Evolutionary conservation across 2,888 invertebrate genomes (phyloP).

Genomic region (Salticus scenicus): DNA sequence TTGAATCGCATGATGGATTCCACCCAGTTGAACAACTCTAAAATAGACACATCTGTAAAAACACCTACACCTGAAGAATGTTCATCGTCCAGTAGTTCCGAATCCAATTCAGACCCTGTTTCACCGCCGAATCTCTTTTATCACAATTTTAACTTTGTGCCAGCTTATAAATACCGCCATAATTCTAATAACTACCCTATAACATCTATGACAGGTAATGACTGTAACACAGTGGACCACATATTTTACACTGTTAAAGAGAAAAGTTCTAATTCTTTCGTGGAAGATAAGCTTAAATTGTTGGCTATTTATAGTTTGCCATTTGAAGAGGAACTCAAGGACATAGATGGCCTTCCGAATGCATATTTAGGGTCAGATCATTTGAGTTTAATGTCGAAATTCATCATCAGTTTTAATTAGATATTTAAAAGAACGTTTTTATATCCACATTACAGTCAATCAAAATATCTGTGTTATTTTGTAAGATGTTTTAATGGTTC

Average conservation of each 20-base stretch:
- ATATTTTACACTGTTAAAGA: slow-evolving; percentile 82
- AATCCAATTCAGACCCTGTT: neutral
- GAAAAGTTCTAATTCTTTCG: slow-evolving; percentile 50
- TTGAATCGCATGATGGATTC: too few relatives aligned
- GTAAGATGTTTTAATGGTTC: too few relatives aligned
- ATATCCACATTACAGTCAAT: too few relatives aligned
- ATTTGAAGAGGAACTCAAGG: slow-evolving; percentile 79
- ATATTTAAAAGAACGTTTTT: too few relatives aligned
- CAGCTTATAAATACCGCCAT: slow-evolving; percentile 81
- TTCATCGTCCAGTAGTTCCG: neutral
- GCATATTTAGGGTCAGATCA: slow-evolving; percentile 86
- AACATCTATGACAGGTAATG: slow-evolving; percentile 39
- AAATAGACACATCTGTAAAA: too few relatives aligned
- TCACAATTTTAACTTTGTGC: slow-evolving; percentile 82
- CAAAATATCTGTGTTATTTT: too few relatives aligned
- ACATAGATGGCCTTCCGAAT: slow-evolving; percentile 84
- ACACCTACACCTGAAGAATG: neutral
- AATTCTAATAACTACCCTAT: neutral
- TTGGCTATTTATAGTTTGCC: slow-evolving; percentile 83
- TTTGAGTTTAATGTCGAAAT: slow-evolving; percentile 80
- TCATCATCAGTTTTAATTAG: neutral
- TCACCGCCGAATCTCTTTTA: too few relatives aligned
- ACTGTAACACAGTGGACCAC: slow-evolving; percentile 86
- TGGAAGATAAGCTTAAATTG: slow-evolving; percentile 79
- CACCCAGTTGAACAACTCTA: too few relatives aligned